These are phyloP conservation scores for Uloborus diversus DNA, from an alignment of 1,140 invertebrate species.

Conservation along the genomic window DNA sequence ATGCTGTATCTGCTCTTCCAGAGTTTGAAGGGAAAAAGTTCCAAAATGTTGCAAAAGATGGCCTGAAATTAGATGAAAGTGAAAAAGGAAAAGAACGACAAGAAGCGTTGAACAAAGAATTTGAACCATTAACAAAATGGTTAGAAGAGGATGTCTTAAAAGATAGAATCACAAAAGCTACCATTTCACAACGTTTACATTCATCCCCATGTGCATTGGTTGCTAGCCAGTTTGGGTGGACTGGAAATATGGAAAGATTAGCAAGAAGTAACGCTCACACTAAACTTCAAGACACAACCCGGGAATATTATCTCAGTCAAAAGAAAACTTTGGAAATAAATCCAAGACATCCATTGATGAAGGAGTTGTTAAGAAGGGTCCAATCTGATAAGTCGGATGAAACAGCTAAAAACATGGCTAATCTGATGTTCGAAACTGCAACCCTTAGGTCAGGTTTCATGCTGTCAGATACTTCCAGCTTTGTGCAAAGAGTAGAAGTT, in stretches of 20 bases:
- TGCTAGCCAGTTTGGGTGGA: constrained; percentile 97
- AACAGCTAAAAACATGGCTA: constrained; percentile 85
- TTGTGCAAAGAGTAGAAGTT: constrained; percentile 87
- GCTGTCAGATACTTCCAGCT: constrained; percentile 84
- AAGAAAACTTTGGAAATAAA: constrained; percentile 99
- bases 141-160: constrained; percentile 86
- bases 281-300: constrained; percentile 91
- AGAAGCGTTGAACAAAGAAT: constrained; percentile 81
- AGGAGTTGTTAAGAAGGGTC: constrained; percentile 86
- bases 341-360: constrained; percentile 94
- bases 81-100: constrained; percentile 83
- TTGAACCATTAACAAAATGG: constrained; percentile 93
- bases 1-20: constrained; percentile 94
- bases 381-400: constrained; percentile 77
- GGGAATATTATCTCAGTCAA: constrained; percentile 90
- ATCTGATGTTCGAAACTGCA: constrained; percentile 90
- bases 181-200: constrained; percentile 88
- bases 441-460: constrained; percentile 91
- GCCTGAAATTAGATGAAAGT: constrained; percentile 80
- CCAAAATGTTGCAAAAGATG: constrained; percentile 99
- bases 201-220: constrained; percentile 95
- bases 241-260: constrained; percentile 98
- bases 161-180: constrained; percentile 83
- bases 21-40: constrained; percentile 99
- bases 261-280: constrained; percentile 97